These are phyloP conservation scores for Enteromius trimaculatus DNA, from an alignment of 2,797 vertebrate species.

Conservation along the genomic window DNA sequence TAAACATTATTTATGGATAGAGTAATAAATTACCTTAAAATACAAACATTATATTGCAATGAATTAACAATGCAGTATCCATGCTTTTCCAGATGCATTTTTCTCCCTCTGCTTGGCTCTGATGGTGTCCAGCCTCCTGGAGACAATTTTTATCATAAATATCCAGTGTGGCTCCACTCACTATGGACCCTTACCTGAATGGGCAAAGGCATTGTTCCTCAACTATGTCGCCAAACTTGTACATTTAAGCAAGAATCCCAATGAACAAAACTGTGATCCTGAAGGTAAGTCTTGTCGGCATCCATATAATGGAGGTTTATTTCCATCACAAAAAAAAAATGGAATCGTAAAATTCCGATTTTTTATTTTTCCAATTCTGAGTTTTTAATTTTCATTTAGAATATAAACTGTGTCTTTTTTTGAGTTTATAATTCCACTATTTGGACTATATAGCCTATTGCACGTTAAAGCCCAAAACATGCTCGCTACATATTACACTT, in stretches of 20 bases:
- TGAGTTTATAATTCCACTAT: too few relatives aligned
- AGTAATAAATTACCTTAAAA: neutral
- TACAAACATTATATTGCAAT: neutral
- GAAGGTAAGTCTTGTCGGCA: constrained; percentile 51
- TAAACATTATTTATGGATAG: neutral
- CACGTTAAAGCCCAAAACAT: too few relatives aligned
- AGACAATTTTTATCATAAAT: constrained; percentile 77
- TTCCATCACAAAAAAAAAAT: too few relatives aligned
- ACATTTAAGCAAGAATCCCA: constrained; percentile 58
- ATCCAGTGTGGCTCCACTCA: constrained; percentile 64
- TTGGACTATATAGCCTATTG: too few relatives aligned
- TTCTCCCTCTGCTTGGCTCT: constrained; percentile 78
- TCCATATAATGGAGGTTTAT: neutral
- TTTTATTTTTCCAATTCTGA: too few relatives aligned
- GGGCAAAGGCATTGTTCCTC: constrained; percentile 71
- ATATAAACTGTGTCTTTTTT: too few relatives aligned
- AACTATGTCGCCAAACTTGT: constrained; percentile 64
- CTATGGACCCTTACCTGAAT: constrained; percentile 63
- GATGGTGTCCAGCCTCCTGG: constrained; percentile 79
- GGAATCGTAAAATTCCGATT: too few relatives aligned
- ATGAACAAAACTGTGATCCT: constrained; percentile 14
- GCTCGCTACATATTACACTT: too few relatives aligned
- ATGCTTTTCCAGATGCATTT: constrained; percentile 68
- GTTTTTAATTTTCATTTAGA: too few relatives aligned
- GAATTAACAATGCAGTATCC: neutral